phyloP scores from a whole-genome alignment of 1,140 invertebrate genomes.

The Manduca sexta region DNA sequence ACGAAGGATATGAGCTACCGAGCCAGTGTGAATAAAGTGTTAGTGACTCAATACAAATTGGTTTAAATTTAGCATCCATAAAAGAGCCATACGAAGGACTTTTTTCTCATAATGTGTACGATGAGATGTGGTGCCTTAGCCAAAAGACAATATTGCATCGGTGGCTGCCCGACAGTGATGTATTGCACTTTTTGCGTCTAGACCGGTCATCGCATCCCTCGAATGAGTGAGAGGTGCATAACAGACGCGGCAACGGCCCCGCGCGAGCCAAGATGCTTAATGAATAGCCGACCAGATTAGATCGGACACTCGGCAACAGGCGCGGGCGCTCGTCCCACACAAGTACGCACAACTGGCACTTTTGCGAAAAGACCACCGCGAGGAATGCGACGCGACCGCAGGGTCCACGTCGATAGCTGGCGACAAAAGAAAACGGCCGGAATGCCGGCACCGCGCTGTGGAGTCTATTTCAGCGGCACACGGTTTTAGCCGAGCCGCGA shows the following conservation, averaged over 20 bases:
- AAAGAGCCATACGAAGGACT: too few species aligned
- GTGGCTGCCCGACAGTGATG: slow-evolving; percentile 35
- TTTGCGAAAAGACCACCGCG: slow-evolving; percentile 16
- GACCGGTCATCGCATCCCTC: slow-evolving; percentile 26
- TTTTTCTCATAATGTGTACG: too few species aligned
- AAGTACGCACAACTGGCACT: slow-evolving; percentile 27
- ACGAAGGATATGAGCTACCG: too few species aligned
- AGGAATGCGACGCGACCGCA: slow-evolving; percentile 31
- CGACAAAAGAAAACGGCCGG: slow-evolving; percentile 60
- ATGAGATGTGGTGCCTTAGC: slow-evolving; percentile 27
- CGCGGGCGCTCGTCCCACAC: slow-evolving; percentile 12
- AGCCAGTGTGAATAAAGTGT: too few species aligned
- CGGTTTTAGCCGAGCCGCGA: slow-evolving; percentile 54
- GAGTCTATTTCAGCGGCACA: slow-evolving; percentile 60
- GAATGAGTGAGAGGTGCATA: slow-evolving; percentile 25
- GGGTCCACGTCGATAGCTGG: slow-evolving; percentile 34
- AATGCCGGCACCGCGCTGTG: slow-evolving; percentile 58
- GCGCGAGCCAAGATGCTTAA: slow-evolving; percentile 19
- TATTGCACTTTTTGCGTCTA: slow-evolving; percentile 41
- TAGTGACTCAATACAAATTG: too few species aligned
- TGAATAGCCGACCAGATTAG: slow-evolving; percentile 10
- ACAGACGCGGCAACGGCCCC: slow-evolving; percentile 15
- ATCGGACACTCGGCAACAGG: slow-evolving; percentile 2
- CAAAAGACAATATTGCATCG: slow-evolving; percentile 31
- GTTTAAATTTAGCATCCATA: too few species aligned